phyloP scores from a whole-genome alignment of 2,113 vertebrate species.

The Aegithalos caudatus region DNA sequence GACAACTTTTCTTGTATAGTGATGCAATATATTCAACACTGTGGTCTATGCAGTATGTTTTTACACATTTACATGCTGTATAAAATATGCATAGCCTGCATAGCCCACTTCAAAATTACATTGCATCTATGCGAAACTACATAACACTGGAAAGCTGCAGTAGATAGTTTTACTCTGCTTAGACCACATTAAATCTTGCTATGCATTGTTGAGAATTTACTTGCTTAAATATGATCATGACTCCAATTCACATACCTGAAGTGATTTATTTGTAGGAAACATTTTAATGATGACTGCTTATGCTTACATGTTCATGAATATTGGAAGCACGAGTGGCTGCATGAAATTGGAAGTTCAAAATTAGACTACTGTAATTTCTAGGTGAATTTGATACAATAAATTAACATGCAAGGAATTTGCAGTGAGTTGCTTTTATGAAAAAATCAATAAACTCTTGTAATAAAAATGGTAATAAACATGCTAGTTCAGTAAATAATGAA shows the following conservation, averaged over 20 bases:
- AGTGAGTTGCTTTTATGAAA: conserved; percentile 34
- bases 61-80: neutral
- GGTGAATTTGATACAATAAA: neutral
- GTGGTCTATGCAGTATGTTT: neutral
- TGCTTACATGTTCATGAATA: neutral
- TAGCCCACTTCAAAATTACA: neutral
- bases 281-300: rapidly evolving
- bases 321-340: neutral
- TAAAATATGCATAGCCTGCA: neutral
- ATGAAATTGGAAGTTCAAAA: neutral
- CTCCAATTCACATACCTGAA: neutral
- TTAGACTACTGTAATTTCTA: neutral
- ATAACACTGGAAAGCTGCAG: neutral
- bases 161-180: neutral
- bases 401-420: neutral
- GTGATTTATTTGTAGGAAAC: neutral
- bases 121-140: neutral
- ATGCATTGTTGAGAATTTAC: neutral
- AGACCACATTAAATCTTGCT: neutral
- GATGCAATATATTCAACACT: neutral
- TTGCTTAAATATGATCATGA: neutral
- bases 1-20: neutral
- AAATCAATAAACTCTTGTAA: conserved; percentile 39
- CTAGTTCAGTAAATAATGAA: conserved; percentile 43
- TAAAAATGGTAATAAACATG: conserved; percentile 47